A percentile compares a stretch with the other conserved stretches of the same genome.
Evolutionary conservation across 1,140 invertebrate genomes (phyloP).

Genomic region (Sarcophaga peregrina): DNA sequence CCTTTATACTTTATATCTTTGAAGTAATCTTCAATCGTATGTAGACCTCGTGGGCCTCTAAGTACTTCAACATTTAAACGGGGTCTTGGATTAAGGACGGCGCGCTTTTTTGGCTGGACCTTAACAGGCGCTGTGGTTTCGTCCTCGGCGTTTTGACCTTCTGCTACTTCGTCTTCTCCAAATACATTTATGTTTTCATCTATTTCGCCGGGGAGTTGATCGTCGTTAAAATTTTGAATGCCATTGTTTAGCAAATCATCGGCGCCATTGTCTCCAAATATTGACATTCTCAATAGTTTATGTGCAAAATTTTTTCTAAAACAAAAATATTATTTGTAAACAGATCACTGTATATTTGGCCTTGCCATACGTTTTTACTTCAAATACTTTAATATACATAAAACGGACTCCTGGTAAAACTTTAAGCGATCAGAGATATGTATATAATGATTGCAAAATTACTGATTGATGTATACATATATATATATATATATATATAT

Average conservation of each 20-base stretch:
- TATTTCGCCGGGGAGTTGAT: conserved; percentile 42
- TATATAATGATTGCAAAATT: no score
- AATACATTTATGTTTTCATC: conserved; percentile 53
- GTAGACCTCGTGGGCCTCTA: conserved; percentile 81
- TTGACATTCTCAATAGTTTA: conserved; percentile 43
- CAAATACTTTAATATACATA: no score
- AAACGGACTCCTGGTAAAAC: no score
- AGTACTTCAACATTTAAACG: conserved; percentile 78
- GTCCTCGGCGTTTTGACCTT: conserved; percentile 44
- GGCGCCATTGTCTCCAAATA: conserved; percentile 63
- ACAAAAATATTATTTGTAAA: no score
- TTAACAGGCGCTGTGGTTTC: conserved; percentile 47
- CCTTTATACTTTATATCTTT: conserved; percentile 86
- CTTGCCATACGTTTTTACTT: no score
- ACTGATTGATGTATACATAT: no score
- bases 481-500: no score
- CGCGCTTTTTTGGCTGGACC: conserved; percentile 69
- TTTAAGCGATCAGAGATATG: no score
- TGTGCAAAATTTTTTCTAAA: not conserved
- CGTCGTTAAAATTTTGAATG: conserved; percentile 55
- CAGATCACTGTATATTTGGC: no score
- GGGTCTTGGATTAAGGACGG: conserved; percentile 76
- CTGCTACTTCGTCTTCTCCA: conserved; percentile 53
- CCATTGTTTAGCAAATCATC: conserved; percentile 61
- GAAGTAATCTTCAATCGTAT: conserved; percentile 81